Base-by-base conservation (phyloP, 2,797 vertebrate species). In the Sebastes minor region DNA sequence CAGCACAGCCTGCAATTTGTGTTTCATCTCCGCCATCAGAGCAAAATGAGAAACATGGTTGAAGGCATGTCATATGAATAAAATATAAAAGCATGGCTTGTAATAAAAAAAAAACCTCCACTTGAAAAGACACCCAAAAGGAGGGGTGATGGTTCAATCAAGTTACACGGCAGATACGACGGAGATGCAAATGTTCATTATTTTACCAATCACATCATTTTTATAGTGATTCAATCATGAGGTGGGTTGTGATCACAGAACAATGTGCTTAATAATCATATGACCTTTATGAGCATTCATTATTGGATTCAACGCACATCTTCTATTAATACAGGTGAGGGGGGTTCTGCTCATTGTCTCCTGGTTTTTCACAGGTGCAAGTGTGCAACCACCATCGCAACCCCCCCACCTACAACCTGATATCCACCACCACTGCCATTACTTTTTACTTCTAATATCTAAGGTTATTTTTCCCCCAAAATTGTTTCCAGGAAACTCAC, bases 21-120 rank as follows among this genome's bases (percentile, higher is more conserved):
- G 91, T 92, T 93, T 93, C 89, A 93, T 95, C 90, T 90, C 81
- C 69, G 78, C 60, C 85, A 88, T 88, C 86, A 83, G 74, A 90
- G 82, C 80, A 69, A 86, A 86, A 86, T 80, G 80, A 88, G 82
- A 85, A 89, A 88, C 91, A 88, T 81, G 74, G 66, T 80, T 84
- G 87, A 80, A 71, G 79, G 69, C 83, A 89, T 77, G 78, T 87
- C 30, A 25, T 69, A 80, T 81, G 67, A 85, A 86, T 84, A 84
- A 82, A 88, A 86, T 79, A 74, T 74, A 69, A 89, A 76, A 80
- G 49, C 59, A 18, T 87, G 76, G 55, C 59, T 74, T 42, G 28
- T 18, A 74, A 61, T 33, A 16, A 5, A 71, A 33, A 14, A 63
- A 77, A 52, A 78, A 27, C 13, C 62, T 74, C 20, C 2, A 28